Conservation (phyloP, 2,888 invertebrate genomes). For the Drosophila acutilabella region DNA sequence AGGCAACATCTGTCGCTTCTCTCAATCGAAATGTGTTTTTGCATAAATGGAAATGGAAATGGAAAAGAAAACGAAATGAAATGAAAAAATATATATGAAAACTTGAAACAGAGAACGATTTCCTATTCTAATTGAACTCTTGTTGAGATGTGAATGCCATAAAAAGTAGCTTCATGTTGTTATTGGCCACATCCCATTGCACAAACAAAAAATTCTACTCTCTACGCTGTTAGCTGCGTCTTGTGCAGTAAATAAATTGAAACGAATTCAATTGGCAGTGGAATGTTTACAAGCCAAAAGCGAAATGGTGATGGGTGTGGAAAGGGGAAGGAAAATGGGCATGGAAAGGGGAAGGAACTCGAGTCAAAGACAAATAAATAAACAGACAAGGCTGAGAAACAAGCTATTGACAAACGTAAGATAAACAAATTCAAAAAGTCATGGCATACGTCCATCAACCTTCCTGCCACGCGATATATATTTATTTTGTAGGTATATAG, state of each 20-base stretch:
- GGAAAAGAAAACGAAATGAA: constrained; percentile 1
- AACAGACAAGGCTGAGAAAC: constrained; percentile 46
- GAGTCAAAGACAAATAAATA: constrained; percentile 63
- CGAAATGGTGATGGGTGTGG: constrained; percentile 23
- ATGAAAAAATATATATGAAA: background rate
- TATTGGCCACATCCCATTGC: constrained; percentile 40
- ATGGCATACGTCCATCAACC: constrained; percentile 42
- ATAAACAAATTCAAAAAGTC: constrained; percentile 72
- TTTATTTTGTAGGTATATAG: background rate
- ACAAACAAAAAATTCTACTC: constrained; percentile 55
- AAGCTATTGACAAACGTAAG: constrained; percentile 72
- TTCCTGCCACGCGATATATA: constrained; percentile 11
- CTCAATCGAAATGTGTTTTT: constrained; percentile 41
- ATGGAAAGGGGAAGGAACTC: constrained; percentile 9
- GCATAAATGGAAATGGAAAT: constrained; percentile 41
- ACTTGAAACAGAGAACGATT: constrained; percentile 39
- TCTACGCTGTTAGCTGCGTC: constrained; percentile 2
- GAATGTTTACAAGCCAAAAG: constrained; percentile 67
- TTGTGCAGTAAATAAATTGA: constrained; percentile 77
- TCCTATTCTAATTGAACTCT: constrained; percentile 67
- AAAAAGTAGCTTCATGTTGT: constrained; percentile 65
- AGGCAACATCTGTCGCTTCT: constrained; percentile 40
- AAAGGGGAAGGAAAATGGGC: background rate
- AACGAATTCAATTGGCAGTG: constrained; percentile 76
- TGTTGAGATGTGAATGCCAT: constrained; percentile 48